A percentile compares a stretch with the other conserved stretches of the same genome.
Evolutionary conservation across 2,888 invertebrate species (phyloP).

Genomic region (Thymelicus lineola): DNA sequence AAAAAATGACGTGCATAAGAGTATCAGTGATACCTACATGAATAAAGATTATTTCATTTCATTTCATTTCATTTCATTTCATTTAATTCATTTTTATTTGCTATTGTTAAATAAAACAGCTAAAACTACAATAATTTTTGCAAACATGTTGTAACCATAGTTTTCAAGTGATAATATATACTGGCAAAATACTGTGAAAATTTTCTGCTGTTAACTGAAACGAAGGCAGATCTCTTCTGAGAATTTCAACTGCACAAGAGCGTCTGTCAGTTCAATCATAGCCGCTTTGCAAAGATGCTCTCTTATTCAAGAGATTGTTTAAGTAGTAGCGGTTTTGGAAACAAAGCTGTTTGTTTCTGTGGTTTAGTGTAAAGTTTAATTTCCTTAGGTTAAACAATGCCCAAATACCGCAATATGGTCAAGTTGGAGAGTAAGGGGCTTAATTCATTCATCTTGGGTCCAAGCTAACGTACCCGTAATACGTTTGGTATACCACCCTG

Average conservation of each 20-base stretch:
- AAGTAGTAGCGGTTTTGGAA: neutral
- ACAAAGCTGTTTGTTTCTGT: neutral
- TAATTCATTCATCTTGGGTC: too few relatives aligned
- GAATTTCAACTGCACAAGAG: conserved; percentile 28
- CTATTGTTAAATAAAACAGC: too few relatives aligned
- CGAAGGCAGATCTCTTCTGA: conserved; percentile 10
- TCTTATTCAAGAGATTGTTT: conserved; percentile 15
- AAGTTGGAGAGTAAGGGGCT: too few relatives aligned
- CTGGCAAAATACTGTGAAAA: neutral
- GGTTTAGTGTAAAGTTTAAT: neutral
- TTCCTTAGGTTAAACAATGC: neutral
- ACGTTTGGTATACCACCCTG: too few relatives aligned
- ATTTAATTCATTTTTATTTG: too few relatives aligned
- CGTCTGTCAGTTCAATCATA: conserved; percentile 15
- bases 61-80: too few relatives aligned
- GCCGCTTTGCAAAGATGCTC: conserved; percentile 24
- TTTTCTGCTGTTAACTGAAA: conserved; percentile 1
- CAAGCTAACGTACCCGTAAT: too few relatives aligned
- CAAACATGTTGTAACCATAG: neutral
- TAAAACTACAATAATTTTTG: neutral
- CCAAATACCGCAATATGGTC: too few relatives aligned
- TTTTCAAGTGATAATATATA: neutral
- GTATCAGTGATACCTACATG: too few relatives aligned
- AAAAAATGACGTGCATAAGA: too few relatives aligned
- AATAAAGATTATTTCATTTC: too few relatives aligned